Base-by-base conservation (phyloP, 1,140 invertebrate genomes). In the Drosophila leontia region DNA sequence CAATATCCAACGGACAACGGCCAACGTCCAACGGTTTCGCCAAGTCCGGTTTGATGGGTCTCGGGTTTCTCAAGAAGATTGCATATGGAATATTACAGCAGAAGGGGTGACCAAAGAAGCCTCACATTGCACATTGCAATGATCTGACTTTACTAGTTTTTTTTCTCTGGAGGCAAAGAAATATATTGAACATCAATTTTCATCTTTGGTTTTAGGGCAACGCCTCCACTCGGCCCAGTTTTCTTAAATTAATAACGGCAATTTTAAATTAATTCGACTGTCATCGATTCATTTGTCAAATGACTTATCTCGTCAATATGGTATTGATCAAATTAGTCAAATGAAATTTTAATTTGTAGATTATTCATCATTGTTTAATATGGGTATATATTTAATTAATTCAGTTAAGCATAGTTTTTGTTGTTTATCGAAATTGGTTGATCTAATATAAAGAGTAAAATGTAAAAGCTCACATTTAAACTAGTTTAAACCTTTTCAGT, bases 21-120 rank as follows among this genome's bases (percentile, higher is more conserved):
- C 48, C 26, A 50, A 32, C 48, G 48, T 55, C 34, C 51, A 55
- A 85, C 74, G 82, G 82, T 70, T 67, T 65, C 45, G 51, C 29
- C 59, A 51, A 41, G 57, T 64, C 62, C 70, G 80, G 81, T 84
- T 70, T 59, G 71, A 72, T 59, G 69, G 51, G 12, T 72, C 67
- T 70, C 48, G 19, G 34, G 42, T 71, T 71, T 71, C 69, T 71
- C 69, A 59, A 60, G 55, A 71, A 69, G 45, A 60, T 67, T 75
- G 80, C 81, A 80, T 80, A 67, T 80, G 76, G 55, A 71, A 75
- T 80, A 64, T 76, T 75, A 47, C 51, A 58, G 37, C 47, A 50
- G 57, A 23, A 37, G 53, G 59, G 59, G 58, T 59, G 34, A 55
- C 51, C 35, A 26, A 57, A 58, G 37, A 50, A 39, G 48, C 41